phyloP scores from a whole-genome alignment of 2,888 invertebrate genomes.

The Caenorhabditis auriculariae region DNA sequence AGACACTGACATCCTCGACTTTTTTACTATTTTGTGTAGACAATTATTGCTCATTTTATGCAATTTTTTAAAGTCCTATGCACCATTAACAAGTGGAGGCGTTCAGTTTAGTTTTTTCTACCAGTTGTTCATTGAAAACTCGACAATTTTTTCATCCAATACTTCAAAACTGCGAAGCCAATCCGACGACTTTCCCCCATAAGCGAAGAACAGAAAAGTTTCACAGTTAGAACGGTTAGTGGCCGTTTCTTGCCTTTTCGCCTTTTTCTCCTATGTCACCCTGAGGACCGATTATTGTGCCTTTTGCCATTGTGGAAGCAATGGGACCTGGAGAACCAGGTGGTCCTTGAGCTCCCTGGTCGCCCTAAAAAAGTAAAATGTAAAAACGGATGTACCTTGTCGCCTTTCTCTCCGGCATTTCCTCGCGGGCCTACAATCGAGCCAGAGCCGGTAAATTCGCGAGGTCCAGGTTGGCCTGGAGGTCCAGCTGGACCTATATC shows the following conservation, averaged over 20 bases:
- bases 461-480: conserved; percentile 66
- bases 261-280: conserved; percentile 75
- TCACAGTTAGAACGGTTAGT: conserved; percentile 10
- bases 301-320: conserved; percentile 53
- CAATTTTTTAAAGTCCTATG: no score
- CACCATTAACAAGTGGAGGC: no score
- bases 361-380: conserved; percentile 52
- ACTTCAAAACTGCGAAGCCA: no score
- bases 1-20: no score
- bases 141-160: no score
- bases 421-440: conserved; percentile 59
- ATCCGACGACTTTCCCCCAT: no score
- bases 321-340: conserved; percentile 59
- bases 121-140: no score
- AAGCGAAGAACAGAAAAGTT: conserved; percentile 3
- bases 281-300: conserved; percentile 60
- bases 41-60: no score
- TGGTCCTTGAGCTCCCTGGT: conserved; percentile 53
- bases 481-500: conserved; percentile 58
- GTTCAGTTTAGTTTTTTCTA: no score
- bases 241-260: conserved; percentile 58
- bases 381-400: conserved; percentile 53
- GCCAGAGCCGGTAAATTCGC: conserved; percentile 57
- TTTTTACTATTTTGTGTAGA: no score
- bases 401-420: conserved; percentile 55